A percentile compares a stretch with the other conserved stretches of the same genome.
Conservation (phyloP, 2,888 invertebrate genomes). For the Lordiphosa andalusiaca region DNA sequence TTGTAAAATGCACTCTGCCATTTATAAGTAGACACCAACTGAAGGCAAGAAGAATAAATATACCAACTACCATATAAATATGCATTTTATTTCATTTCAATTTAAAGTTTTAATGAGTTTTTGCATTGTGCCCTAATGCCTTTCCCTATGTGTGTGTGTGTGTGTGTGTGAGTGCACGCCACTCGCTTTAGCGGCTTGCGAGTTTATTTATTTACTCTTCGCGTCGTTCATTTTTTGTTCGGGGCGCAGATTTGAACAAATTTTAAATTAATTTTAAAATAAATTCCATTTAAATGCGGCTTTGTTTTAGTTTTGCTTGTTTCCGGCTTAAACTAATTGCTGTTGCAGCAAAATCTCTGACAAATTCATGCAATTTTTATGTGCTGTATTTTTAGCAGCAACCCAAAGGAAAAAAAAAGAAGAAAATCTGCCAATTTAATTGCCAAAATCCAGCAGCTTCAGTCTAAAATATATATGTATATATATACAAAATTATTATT, state of each 20-base stretch:
- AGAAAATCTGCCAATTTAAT: constrained; percentile 25
- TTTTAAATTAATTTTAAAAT: constrained; percentile 49
- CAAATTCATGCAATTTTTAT: constrained; percentile 22
- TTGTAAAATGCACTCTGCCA: too few relatives aligned
- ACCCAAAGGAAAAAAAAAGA: too few relatives aligned
- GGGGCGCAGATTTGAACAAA: constrained; percentile 40
- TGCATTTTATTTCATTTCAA: constrained; percentile 72
- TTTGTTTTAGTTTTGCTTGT: constrained; percentile 27
- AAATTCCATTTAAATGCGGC: constrained; percentile 50
- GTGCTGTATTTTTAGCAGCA: constrained; percentile 21
- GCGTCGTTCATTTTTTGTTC: constrained; percentile 19
- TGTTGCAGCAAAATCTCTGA: constrained; percentile 24
- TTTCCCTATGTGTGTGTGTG: constrained; percentile 10
- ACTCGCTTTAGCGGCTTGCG: constrained; percentile 29
- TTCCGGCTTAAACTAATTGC: constrained; percentile 28
- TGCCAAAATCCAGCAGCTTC: constrained; percentile 6
- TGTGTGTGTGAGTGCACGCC: constrained; percentile 16
- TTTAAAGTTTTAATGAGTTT: constrained; percentile 77
- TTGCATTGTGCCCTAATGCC: constrained; percentile 49
- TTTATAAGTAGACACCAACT: too few relatives aligned
- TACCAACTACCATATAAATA: constrained; percentile 22
- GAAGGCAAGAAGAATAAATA: too few relatives aligned
- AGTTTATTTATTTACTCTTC: constrained; percentile 47
- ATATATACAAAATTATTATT: neutral
- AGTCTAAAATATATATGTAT: neutral